Evolutionary conservation across 2,888 invertebrate genomes (phyloP), one percentile per base, ranked within the genome.

Genomic region (Liodrosophila aerea): DNA sequence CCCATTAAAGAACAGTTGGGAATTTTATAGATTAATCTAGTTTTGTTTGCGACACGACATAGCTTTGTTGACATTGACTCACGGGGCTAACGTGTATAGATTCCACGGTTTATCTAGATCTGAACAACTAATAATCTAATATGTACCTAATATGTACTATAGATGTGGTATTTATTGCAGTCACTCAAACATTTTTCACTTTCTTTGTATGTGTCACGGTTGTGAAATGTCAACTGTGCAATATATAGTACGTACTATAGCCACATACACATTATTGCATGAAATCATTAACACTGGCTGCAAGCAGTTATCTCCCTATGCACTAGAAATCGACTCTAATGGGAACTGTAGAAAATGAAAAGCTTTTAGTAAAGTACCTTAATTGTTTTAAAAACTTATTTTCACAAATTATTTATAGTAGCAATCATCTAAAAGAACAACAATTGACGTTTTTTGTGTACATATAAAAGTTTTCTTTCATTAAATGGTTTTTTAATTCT

Each of bases 121-220:
- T 46, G n/a, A 13, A 30, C 12, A 37, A 46, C 27, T 45, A 39
- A 11, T 27, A 53, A 41, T 45, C 27, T 8, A 9, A 5, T 12
- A 11, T 45, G 9, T 30, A 16, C 22, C n/a, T n/a, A n/a, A n/a
- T n/a, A 7, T 9, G 9, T 22, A 47, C n/a, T n/a, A 7, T 15
- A n/a, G 18, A 16, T 36, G 15, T 34, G 40, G 7, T 4, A 9
- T 16, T 16, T 39, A 37, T 44, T 45, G 30, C 33, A 46, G 29
- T 18, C 60, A 31, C 37, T 33, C 37, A 70, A 37, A 34, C 40
- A 27, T 16, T 60, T 67, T 60, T 67, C 40, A 41, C 30, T 15
- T 57, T 59, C 27, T 47, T 66, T 64, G 46, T 64, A 3, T 27
- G 45, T 13, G 30, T 33, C 43, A 63, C 11, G 33, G 41, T 63